Evolutionary conservation across 2,797 vertebrate species (phyloP), one percentile per base, ranked within the genome.

Genomic region (Enteromius afrohamiltoni): DNA sequence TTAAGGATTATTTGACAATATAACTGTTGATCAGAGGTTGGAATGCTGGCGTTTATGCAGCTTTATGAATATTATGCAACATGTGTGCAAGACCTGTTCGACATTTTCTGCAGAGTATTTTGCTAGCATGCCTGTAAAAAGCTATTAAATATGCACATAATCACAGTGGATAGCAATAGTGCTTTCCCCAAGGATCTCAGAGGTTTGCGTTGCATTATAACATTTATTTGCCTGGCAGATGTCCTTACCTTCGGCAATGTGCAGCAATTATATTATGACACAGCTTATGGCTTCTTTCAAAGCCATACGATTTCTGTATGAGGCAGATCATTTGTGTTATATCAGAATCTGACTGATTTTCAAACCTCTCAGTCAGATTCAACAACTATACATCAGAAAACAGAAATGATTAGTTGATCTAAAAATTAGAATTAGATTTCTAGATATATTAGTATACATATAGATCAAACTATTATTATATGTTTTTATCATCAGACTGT

Each of bases 141-240:
- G 49, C 47, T 34, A 86, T 89, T 86, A 87, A 86, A 85, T 85
- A 85, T 88, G 87, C 84, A 88, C 88, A 88, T 85, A 88, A 88
- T 87, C 77, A 86, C 73, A 84, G 84, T 62, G 80, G 83, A 85
- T 86, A 87, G 83, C 86, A 87, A 83, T 85, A 26, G 51, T 71
- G 71, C 49, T n/a, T 79, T 78, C 87, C 85, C 71, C 19, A 68
- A 79, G 83, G 85, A 83, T 87, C 80, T 79, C 79, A 31, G 82
- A 87, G 82, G 84, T 87, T 84, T 83, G 86, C 88, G 74, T 86
- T 83, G 83, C 83, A 85, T 83, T 84, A 84, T 80, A 79, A 65
- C 83, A 88, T 86, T 85, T 85, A 83, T 88, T 86, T 84, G 82
- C 87, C 79, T 81, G 85, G 84, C 87, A 87, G 85, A 86, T 88